Conservation (phyloP, 2,888 invertebrate species). For the Dynastes tityus region DNA sequence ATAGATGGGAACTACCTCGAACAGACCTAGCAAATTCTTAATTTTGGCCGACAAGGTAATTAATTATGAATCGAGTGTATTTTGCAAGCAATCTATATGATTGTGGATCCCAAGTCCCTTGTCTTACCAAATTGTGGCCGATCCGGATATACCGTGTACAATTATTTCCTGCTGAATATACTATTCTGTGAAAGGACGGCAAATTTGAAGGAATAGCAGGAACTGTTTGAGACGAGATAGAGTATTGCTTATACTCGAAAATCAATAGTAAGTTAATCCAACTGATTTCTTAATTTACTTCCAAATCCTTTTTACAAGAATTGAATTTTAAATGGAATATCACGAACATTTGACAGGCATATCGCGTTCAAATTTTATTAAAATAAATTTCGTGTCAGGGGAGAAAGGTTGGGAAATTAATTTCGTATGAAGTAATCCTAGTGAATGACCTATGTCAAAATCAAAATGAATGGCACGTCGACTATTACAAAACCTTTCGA, state of each 20-base stretch:
- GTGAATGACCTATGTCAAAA: constrained; percentile 19
- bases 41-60: constrained; percentile 21
- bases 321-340: too few relatives aligned
- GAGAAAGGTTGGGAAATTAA: too few relatives aligned
- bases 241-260: constrained; percentile 25
- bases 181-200: constrained; percentile 12
- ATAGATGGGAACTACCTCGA: background rate
- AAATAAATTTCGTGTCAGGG: too few relatives aligned
- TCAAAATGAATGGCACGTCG: constrained; percentile 28
- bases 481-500: constrained; percentile 31
- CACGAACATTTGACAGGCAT: too few relatives aligned
- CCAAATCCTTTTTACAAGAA: background rate
- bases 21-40: constrained; percentile 8
- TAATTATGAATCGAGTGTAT: constrained; percentile 32
- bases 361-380: too few relatives aligned
- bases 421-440: background rate
- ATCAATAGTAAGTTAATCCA: constrained; percentile 40
- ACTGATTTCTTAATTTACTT: constrained; percentile 31
- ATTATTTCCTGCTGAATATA: constrained; percentile 40
- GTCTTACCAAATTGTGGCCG: constrained; percentile 9
- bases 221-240: constrained; percentile 23
- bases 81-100: constrained; percentile 28
- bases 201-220: constrained; percentile 27
- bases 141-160: constrained; percentile 23
- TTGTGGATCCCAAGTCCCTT: constrained; percentile 20